Evolutionary conservation across 2,797 vertebrate genomes (phyloP).

Genomic region (Lithobates pipiens): DNA sequence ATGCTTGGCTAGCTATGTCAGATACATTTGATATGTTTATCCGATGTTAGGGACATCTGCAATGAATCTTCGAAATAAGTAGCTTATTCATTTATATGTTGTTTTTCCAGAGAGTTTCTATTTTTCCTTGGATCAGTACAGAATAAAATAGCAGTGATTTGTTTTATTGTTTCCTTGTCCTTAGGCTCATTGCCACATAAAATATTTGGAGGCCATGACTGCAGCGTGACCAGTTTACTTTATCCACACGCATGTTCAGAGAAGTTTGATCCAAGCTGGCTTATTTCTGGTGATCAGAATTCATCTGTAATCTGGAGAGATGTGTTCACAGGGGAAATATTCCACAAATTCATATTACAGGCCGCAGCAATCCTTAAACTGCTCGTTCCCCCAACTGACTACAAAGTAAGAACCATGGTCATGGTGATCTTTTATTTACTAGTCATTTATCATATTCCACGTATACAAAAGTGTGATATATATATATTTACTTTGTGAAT

Average conservation of each 20-base stretch:
- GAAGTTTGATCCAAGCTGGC: conserved; percentile 77
- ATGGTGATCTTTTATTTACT: not conserved
- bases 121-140: no score
- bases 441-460: no score
- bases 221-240: conserved; percentile 75
- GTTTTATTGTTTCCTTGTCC: conserved; percentile 14
- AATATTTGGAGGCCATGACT: conserved; percentile 73
- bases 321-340: conserved; percentile 72
- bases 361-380: conserved; percentile 74
- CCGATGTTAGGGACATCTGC: no score
- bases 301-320: conserved; percentile 78
- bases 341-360: conserved; percentile 76
- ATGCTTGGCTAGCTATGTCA: no score
- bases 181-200: conserved; percentile 70
- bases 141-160: not conserved
- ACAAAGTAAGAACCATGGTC: conserved; percentile 71
- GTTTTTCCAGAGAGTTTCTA: no score
- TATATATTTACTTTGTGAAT: conserved; percentile 10
- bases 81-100: no score
- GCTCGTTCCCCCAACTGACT: conserved; percentile 71
- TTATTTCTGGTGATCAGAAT: conserved; percentile 77
- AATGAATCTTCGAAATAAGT: no score
- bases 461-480: no score
- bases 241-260: conserved; percentile 75
- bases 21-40: no score